Percentiles rank a stretch among this genome's conserved stretches.
Evolutionary conservation across 2,888 invertebrate genomes (phyloP).

Genomic region (Diplazon laetatorius): DNA sequence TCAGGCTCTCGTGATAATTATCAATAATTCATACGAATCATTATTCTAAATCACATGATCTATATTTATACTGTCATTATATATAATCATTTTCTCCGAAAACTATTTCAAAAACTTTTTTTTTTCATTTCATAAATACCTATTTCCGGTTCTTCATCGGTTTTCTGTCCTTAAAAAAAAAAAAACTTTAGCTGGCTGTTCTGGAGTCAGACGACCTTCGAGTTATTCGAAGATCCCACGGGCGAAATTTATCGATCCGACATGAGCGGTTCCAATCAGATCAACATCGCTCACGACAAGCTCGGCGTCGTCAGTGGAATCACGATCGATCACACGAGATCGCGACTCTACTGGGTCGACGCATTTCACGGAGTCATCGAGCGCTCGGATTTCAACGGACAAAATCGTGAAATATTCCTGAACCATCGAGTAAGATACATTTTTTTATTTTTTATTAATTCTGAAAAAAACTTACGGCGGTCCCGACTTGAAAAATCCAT

Average conservation of each 20-base stretch:
- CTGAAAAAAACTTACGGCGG: too few relatives aligned
- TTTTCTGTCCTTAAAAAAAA: not conserved
- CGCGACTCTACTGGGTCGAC: conserved; percentile 91
- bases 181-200: conserved; percentile 76
- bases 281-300: conserved; percentile 80
- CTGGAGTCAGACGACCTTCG: conserved; percentile 78
- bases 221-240: conserved; percentile 65
- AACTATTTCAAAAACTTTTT: too few relatives aligned
- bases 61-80: too few relatives aligned
- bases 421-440: conserved; percentile 63
- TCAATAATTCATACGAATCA: too few relatives aligned
- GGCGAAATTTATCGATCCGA: conserved; percentile 81
- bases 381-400: conserved; percentile 82
- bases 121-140: too few relatives aligned
- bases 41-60: too few relatives aligned
- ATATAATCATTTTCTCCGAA: too few relatives aligned
- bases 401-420: conserved; percentile 82
- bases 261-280: conserved; percentile 83
- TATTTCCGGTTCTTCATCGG: too few relatives aligned
- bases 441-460: too few relatives aligned
- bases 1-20: too few relatives aligned
- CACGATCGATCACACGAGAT: conserved; percentile 84
- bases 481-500: too few relatives aligned
- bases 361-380: conserved; percentile 84
- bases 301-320: conserved; percentile 85